These are phyloP conservation scores for Troides oblongomaculatus DNA, from an alignment of 2,888 invertebrate species.

Conservation along the genomic window DNA sequence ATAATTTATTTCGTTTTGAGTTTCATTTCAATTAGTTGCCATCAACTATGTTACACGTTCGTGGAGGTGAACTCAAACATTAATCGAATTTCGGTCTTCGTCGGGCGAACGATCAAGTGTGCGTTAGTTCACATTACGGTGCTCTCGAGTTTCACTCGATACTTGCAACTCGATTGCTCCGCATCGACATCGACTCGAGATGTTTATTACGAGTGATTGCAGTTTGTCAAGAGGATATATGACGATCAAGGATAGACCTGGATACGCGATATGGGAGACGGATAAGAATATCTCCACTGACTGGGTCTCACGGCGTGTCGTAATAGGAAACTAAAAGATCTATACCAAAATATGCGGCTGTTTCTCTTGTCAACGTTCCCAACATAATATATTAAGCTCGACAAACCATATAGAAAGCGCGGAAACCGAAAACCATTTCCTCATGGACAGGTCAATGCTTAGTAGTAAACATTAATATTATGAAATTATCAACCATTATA, in stretches of 20 bases:
- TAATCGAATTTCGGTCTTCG: slow-evolving; percentile 74
- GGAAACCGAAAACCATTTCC: too few relatives aligned
- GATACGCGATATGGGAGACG: slow-evolving; percentile 9
- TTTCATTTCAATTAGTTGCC: slow-evolving; percentile 61
- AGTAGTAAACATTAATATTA: too few relatives aligned
- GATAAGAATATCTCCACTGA: too few relatives aligned
- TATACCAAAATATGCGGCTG: too few relatives aligned
- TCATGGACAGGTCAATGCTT: too few relatives aligned
- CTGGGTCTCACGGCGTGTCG: too few relatives aligned
- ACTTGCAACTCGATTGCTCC: slow-evolving; percentile 58
- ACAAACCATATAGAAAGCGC: too few relatives aligned
- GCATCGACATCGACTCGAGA: slow-evolving; percentile 63
- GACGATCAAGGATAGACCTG: slow-evolving; percentile 18
- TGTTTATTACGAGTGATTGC: slow-evolving; percentile 64
- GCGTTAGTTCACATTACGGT: slow-evolving; percentile 68
- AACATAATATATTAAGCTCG: too few relatives aligned
- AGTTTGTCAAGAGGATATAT: slow-evolving; percentile 54
- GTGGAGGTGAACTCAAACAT: slow-evolving; percentile 61
- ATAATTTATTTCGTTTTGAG: slow-evolving; percentile 39
- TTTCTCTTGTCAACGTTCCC: too few relatives aligned
- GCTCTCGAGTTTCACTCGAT: slow-evolving; percentile 62
- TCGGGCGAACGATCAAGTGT: slow-evolving; percentile 62
- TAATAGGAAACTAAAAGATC: too few relatives aligned
- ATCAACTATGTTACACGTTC: slow-evolving; percentile 58
- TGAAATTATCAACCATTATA: too few relatives aligned